Evolutionary conservation across 2,888 invertebrate genomes (phyloP).

Genomic region (Ormia ochracea): DNA sequence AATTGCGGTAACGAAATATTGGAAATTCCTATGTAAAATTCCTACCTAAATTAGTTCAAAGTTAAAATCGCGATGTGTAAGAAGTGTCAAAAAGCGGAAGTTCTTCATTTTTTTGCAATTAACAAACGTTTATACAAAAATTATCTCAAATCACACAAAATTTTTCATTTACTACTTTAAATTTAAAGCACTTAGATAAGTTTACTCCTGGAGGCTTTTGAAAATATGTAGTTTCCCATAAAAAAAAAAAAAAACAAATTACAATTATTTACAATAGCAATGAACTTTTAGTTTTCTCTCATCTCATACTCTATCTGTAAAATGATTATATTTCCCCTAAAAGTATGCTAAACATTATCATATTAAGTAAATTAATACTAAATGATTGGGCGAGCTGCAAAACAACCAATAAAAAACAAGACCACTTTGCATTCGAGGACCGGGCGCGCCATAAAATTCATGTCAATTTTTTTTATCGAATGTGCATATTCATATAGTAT

Average conservation of each 20-base stretch:
- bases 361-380: neutral
- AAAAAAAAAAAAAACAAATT: neutral
- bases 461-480: too few relatives aligned
- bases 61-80: neutral
- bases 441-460: too few relatives aligned
- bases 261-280: neutral
- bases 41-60: too few relatives aligned
- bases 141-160: neutral
- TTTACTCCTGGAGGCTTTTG: neutral
- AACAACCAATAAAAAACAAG: neutral
- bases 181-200: constrained; percentile 25
- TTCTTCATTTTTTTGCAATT: too few relatives aligned
- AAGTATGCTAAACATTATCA: neutral
- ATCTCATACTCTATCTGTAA: neutral
- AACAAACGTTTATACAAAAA: too few relatives aligned
- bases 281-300: neutral
- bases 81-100: too few relatives aligned
- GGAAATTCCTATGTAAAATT: too few relatives aligned
- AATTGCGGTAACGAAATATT: too few relatives aligned
- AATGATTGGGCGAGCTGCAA: neutral
- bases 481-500: too few relatives aligned
- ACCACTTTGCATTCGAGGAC: too few relatives aligned
- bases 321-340: neutral
- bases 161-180: neutral
- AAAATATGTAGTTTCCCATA: neutral